phyloP scores from a whole-genome alignment of 1,140 invertebrate genomes.

The Battus philenor region DNA sequence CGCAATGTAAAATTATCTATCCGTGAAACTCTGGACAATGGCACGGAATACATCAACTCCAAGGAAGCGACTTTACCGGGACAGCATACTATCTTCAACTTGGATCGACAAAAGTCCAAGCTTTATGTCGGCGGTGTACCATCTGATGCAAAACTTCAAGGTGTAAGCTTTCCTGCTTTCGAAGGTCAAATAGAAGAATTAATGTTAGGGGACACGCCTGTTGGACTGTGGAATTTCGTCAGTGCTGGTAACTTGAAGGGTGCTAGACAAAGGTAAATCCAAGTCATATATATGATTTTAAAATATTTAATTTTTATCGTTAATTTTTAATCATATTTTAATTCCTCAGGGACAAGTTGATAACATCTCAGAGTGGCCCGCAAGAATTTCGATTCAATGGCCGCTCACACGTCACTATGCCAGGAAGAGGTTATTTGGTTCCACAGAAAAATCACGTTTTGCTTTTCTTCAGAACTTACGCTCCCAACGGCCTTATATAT shows the following conservation, averaged over 20 bases:
- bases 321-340: neutral
- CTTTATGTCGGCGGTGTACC: constrained; percentile 95
- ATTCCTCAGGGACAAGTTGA: constrained; percentile 77
- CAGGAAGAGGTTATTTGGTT: constrained; percentile 41
- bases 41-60: constrained; percentile 70
- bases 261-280: constrained; percentile 82
- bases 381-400: constrained; percentile 90
- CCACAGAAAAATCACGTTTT: constrained; percentile 56
- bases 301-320: neutral
- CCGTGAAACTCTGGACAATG: constrained; percentile 82
- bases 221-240: constrained; percentile 97
- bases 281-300: too few species aligned
- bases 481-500: constrained; percentile 91
- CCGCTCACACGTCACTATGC: constrained; percentile 59
- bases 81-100: constrained; percentile 87
- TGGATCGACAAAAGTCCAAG: constrained; percentile 89
- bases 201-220: constrained; percentile 89
- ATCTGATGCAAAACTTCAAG: constrained; percentile 78
- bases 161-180: constrained; percentile 85
- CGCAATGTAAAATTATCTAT: constrained; percentile 88
- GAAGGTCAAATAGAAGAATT: constrained; percentile 94
- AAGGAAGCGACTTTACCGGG: constrained; percentile 82
- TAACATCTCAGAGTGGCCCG: constrained; percentile 76
- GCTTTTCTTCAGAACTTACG: constrained; percentile 89
- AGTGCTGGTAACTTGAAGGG: constrained; percentile 86